Conservation (phyloP, 2,888 invertebrate genomes). For the Cryptocephalus moraei region DNA sequence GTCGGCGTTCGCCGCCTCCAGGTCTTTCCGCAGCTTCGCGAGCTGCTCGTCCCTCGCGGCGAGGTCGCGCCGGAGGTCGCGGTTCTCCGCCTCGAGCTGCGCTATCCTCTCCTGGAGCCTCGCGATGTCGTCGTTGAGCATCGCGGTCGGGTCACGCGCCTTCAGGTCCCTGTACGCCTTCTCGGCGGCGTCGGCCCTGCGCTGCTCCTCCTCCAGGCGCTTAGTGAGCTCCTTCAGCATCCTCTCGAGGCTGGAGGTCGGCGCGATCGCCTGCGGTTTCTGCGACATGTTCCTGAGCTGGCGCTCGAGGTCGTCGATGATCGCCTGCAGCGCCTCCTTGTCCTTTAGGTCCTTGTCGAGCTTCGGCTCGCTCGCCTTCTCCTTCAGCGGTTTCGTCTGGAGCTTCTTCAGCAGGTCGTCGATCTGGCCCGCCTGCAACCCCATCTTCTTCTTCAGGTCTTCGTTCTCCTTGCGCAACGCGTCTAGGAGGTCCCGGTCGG, state of each 20-base stretch:
- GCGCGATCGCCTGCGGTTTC: slow-evolving; percentile 10
- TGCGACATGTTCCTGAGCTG: slow-evolving; percentile 16
- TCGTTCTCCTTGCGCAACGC: slow-evolving; percentile 22
- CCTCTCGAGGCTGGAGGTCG: slow-evolving; percentile 15
- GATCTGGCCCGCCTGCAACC: slow-evolving; percentile 20
- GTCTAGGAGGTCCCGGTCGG: slow-evolving; percentile 11
- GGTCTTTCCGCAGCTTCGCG: slow-evolving; percentile 10
- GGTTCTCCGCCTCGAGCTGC: slow-evolving; percentile 16
- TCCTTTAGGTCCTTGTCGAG: slow-evolving; percentile 22
- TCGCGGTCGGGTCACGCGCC: slow-evolving; percentile 16
- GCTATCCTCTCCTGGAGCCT: slow-evolving; percentile 13
- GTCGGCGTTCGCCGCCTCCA: too few species aligned
- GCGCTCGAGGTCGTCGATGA: slow-evolving; percentile 24
- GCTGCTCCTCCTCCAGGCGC: slow-evolving; percentile 20
- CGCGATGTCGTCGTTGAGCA: slow-evolving; percentile 18
- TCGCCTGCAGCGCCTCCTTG: slow-evolving; percentile 22
- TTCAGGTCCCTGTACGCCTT: slow-evolving; percentile 17
- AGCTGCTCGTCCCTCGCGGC: slow-evolving; percentile 9
- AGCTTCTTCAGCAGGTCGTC: slow-evolving; percentile 20
- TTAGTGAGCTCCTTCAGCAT: slow-evolving; percentile 20
- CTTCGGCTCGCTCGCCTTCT: slow-evolving; percentile 7
- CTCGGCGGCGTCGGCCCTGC: slow-evolving; percentile 19
- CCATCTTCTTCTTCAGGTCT: slow-evolving; percentile 20
- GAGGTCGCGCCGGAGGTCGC: slow-evolving; percentile 8
- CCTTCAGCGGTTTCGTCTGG: slow-evolving; percentile 11